phyloP scores from a whole-genome alignment of 2,113 vertebrate species.

The Climacteris rufus region DNA sequence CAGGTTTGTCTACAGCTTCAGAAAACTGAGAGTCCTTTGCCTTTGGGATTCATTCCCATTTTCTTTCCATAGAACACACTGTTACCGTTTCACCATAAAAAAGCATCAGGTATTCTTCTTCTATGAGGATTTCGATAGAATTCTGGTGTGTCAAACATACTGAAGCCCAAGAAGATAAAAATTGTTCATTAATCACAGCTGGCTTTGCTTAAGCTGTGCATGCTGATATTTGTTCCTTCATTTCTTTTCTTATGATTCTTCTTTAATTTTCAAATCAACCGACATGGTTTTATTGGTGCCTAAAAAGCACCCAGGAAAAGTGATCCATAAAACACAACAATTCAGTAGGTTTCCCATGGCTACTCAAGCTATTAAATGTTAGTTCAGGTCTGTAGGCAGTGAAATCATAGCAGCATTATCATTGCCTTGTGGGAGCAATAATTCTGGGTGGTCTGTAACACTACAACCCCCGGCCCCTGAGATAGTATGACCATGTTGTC shows the following conservation, averaged over 20 bases:
- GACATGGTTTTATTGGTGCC: not conserved
- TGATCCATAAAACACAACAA: not conserved
- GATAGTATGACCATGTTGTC: not conserved
- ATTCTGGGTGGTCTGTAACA: slow-evolving; percentile 51
- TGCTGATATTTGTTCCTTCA: rapidly evolving
- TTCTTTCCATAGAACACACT: not conserved
- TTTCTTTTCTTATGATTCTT: not conserved
- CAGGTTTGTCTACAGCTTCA: not conserved
- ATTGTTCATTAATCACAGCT: not conserved
- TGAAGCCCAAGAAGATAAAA: not conserved
- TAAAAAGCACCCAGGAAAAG: not conserved
- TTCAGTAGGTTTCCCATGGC: not conserved
- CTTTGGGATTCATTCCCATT: not conserved
- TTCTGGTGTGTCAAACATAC: not conserved
- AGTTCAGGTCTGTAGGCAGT: not conserved
- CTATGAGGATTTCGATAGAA: not conserved
- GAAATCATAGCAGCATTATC: not conserved
- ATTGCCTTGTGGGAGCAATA: slow-evolving; percentile 10
- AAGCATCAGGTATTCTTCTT: not conserved
- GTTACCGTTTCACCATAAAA: not conserved
- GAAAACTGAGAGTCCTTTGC: not conserved
- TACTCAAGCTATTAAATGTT: slow-evolving; percentile 3
- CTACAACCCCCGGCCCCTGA: not conserved
- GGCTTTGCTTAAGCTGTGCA: not conserved
- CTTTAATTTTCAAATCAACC: not conserved